phyloP scores from a whole-genome alignment of 2,797 vertebrate species.

The Mionectes olivaceus region DNA sequence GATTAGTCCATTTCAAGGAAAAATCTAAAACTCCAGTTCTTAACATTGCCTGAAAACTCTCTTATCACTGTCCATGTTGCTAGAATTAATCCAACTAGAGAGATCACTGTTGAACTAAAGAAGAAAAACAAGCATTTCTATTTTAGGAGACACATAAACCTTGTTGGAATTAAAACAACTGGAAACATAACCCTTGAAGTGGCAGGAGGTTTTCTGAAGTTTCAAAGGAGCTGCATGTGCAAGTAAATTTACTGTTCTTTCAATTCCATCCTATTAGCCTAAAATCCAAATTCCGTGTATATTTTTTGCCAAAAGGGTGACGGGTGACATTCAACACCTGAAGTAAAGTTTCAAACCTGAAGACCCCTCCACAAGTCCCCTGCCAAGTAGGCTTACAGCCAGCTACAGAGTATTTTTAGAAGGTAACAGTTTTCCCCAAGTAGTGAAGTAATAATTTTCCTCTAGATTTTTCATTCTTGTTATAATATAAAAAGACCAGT shows the following conservation, averaged over 20 bases:
- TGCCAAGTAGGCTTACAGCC: background rate
- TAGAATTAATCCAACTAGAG: background rate
- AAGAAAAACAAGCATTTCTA: constrained; percentile 40
- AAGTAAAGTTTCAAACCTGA: background rate
- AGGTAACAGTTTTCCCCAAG: background rate
- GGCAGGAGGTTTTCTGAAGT: background rate
- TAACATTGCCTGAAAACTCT: background rate
- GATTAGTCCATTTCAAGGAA: background rate
- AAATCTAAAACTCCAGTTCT: background rate
- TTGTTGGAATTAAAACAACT: background rate
- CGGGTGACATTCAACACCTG: background rate
- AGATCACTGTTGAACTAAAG: background rate
- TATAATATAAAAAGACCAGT: background rate
- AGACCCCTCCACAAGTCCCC: background rate
- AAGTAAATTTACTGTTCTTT: background rate
- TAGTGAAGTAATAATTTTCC: background rate
- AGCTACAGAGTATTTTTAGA: background rate
- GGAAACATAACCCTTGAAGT: constrained; percentile 25
- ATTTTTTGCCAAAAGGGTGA: background rate
- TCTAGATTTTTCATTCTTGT: background rate
- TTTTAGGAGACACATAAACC: constrained; percentile 33
- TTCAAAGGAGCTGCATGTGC: background rate
- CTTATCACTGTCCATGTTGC: background rate
- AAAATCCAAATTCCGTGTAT: background rate
- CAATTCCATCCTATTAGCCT: background rate